These are phyloP conservation scores for Molothrus aeneus DNA, from an alignment of 2,797 vertebrate genomes.

Conservation along the genomic window DNA sequence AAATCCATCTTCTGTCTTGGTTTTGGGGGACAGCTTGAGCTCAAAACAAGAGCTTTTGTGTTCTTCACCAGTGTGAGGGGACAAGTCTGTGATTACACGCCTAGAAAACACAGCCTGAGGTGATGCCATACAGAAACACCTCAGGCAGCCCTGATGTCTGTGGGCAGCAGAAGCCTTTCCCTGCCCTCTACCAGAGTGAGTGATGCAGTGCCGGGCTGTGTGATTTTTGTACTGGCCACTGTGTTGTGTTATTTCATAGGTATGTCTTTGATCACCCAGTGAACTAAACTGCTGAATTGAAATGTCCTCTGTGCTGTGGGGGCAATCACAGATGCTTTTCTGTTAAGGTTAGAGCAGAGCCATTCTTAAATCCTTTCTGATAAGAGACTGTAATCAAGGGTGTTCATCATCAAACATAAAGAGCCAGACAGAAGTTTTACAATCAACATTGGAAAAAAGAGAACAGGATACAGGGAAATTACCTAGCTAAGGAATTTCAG, in stretches of 20 bases:
- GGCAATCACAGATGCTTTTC: background rate
- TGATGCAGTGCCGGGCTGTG: background rate
- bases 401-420: background rate
- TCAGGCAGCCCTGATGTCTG: fast-evolving
- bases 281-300: background rate
- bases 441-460: background rate
- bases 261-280: background rate
- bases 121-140: background rate
- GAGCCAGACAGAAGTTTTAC: background rate
- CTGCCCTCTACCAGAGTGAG: background rate
- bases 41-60: background rate
- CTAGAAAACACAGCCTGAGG: background rate
- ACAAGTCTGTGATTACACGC: background rate
- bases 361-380: background rate
- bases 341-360: background rate
- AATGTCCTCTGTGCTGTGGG: background rate
- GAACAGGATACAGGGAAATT: background rate
- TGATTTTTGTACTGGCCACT: background rate
- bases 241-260: background rate
- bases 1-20: background rate
- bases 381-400: background rate
- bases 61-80: background rate
- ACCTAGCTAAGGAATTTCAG: background rate
- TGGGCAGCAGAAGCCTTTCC: background rate
- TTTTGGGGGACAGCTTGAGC: background rate